Conservation (phyloP, 1,140 invertebrate genomes). For the Drosophila athabasca region DNA sequence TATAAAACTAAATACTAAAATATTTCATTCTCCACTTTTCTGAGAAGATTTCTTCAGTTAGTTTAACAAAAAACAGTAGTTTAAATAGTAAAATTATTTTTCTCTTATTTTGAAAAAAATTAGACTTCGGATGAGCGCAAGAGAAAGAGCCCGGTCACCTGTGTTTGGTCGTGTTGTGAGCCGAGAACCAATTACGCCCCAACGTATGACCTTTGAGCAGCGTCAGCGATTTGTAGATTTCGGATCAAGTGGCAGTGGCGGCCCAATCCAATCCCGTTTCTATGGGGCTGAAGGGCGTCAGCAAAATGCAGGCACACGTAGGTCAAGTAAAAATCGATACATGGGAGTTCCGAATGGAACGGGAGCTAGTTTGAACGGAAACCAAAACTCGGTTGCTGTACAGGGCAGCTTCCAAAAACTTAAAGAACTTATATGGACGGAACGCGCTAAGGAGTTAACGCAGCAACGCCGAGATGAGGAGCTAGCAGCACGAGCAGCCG, state of each 20-base stretch:
- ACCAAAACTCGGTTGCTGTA: constrained; percentile 82
- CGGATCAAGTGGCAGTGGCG: constrained; percentile 12
- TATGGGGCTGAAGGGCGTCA: constrained; percentile 62
- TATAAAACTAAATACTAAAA: neutral
- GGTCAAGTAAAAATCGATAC: constrained; percentile 65
- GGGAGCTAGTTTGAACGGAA: constrained; percentile 24
- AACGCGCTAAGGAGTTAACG: constrained; percentile 88
- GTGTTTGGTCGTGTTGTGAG: constrained; percentile 87
- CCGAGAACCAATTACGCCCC: constrained; percentile 84
- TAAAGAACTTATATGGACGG: constrained; percentile 86
- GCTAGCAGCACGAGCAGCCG: constrained; percentile 85
- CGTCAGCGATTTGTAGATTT: constrained; percentile 47
- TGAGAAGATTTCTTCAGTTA: neutral
- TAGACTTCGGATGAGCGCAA: constrained; percentile 56
- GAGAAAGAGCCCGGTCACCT: constrained; percentile 79
- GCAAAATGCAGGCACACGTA: constrained; percentile 26
- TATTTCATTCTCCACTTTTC: neutral
- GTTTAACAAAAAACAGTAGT: neutral
- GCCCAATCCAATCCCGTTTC: constrained; percentile 34
- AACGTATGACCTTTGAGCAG: constrained; percentile 40
- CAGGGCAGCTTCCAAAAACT: constrained; percentile 87
- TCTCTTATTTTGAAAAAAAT: no score
- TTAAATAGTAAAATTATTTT: neutral
- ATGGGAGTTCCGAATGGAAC: constrained; percentile 57
- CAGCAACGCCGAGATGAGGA: constrained; percentile 87